A percentile compares a stretch with the other conserved stretches of the same genome.
These are phyloP conservation scores for mouse (Mus musculus) DNA, from an alignment of 2,113 vertebrate genomes.

Conservation along the genomic window GRCm39 chr14:79903501-79904000, in stretches of 20 bases:
- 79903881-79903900: conserved; percentile 43
- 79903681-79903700: background rate
- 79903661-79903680: background rate
- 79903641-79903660: background rate
- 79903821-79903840: background rate
- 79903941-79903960: background rate
- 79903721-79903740: conserved; percentile 61
- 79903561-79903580: background rate
- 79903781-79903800: background rate
- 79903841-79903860: background rate
- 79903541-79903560: background rate
- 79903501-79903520: background rate
- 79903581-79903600: conserved; percentile 29
- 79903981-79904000: background rate
- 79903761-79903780: conserved; percentile 12
- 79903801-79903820: conserved; percentile 43
- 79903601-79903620: background rate
- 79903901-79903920: background rate
- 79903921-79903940: background rate
- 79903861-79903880: background rate
- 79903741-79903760: conserved; percentile 50
- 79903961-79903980: conserved; percentile 20
- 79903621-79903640: conserved; percentile 36
- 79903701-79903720: conserved; percentile 54
- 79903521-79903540: too few relatives aligned